Evolutionary conservation across 2,113 vertebrate genomes (phyloP), one percentile per base, ranked within the genome.

Genomic region (Perca fluviatilis): DNA sequence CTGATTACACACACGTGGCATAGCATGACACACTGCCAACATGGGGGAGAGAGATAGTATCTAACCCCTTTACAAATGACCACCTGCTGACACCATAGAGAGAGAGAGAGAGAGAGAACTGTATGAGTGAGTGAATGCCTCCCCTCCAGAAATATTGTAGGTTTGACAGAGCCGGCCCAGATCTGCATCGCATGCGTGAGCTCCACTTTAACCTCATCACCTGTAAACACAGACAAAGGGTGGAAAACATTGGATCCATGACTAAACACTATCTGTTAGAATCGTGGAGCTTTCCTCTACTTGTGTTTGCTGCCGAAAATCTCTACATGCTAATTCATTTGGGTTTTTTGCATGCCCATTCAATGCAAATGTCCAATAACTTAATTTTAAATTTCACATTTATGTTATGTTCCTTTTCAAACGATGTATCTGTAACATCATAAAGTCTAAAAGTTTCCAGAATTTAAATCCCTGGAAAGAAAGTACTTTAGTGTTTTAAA

Each of bases 1-100:
- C 79, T 80, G 49, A 68, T 92, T 90, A 86, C 88, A 73, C 72
- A 70, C 82, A 78, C 69, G 83, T 71, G 83, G 83, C 69, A 73
- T 16, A 75, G 66, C 61, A 5, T 30, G 69, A 80, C 76, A 54
- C 79, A 3, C 79, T 82, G 86, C 84, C 90, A 87, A 60, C 62
- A 27, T 33, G 70, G 64, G 11, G 4, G 21, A 73, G 23, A 61
- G 53, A 58, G 49, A 58, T 30, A 23, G 21, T 0, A 15, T 57
- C 54, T 58, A 56, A 49, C 49, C 68, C 70, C 56, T 49, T 64
- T 86, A 71, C 64, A 68, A 65, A 85, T 67, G 66, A 63, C 67
- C 89, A 89, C 87, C 77, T 87, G 84, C 78, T 80, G 86, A 70
- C 73, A 80, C 60, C 43, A 36, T 0, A 16, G 10, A 58, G 60